Evolutionary conservation across 2,888 invertebrate species (phyloP).

Genomic region (Drosophila birchii): DNA sequence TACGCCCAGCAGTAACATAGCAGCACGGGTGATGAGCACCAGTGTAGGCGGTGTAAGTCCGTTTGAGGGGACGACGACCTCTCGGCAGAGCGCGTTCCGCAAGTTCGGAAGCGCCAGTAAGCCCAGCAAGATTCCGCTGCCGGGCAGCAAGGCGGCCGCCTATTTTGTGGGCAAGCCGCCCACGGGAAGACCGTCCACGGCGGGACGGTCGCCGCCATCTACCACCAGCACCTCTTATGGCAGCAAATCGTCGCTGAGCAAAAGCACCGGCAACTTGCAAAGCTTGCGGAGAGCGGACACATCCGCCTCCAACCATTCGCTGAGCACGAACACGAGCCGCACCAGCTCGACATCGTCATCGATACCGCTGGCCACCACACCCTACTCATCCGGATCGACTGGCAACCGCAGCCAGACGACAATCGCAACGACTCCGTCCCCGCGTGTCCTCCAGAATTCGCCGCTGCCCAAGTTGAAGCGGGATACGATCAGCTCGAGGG

Average conservation of each 20-base stretch:
- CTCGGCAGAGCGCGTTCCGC: conserved; percentile 64
- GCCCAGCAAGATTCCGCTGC: conserved; percentile 91
- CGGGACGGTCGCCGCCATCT: conserved; percentile 78
- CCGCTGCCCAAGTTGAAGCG: conserved; percentile 84
- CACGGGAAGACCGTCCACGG: conserved; percentile 79
- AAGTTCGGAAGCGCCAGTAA: conserved; percentile 83
- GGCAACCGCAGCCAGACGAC: conserved; percentile 59
- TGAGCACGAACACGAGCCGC: conserved; percentile 80
- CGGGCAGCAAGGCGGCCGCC: conserved; percentile 85
- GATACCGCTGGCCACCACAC: conserved; percentile 83
- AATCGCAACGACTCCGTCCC: conserved; percentile 79
- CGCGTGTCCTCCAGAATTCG: conserved; percentile 82
- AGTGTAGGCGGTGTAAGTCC: conserved; percentile 80
- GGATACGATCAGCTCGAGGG: conserved; percentile 86
- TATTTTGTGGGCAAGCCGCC: conserved; percentile 88
- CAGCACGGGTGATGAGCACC: conserved; percentile 78
- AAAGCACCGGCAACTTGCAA: conserved; percentile 84
- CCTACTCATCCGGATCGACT: conserved; percentile 76
- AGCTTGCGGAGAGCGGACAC: conserved; percentile 85
- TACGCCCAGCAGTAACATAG: conserved; percentile 64
- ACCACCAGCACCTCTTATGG: conserved; percentile 73
- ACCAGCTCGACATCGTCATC: conserved; percentile 82
- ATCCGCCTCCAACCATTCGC: conserved; percentile 84
- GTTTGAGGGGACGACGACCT: conserved; percentile 60
- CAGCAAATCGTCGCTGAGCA: conserved; percentile 83